Conservation (phyloP, 30 jellyfish, hydroid and myxozoan genomes). For the Nemopilema nomurai region DNA sequence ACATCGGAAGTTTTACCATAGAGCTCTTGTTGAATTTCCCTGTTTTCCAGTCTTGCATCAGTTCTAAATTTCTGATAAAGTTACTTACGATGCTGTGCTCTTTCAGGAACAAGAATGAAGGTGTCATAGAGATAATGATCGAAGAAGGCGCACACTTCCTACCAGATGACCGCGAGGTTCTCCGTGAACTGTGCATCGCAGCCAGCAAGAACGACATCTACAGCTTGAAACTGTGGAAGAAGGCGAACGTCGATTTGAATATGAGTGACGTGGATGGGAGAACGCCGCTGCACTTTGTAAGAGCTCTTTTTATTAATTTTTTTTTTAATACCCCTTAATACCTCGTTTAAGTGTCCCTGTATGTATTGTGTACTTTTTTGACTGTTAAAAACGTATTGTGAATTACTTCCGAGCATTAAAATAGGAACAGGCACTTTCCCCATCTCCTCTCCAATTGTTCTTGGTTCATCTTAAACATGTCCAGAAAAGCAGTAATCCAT, state of each 20-base stretch:
- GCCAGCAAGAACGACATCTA: conserved; percentile 83
- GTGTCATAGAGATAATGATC: conserved; percentile 67
- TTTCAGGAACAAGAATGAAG: conserved; percentile 70
- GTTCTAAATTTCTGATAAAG: too few relatives aligned
- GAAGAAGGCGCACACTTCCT: conserved; percentile 85
- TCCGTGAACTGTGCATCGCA: conserved; percentile 91
- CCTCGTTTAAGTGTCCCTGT: too few relatives aligned
- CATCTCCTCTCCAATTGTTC: too few relatives aligned
- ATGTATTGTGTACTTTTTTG: too few relatives aligned
- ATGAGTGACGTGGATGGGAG: conserved; percentile 90
- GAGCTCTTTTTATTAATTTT: conserved; percentile 8
- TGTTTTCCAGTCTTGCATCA: too few relatives aligned
- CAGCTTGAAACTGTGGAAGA: conserved; percentile 71
- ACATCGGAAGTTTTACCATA: too few relatives aligned
- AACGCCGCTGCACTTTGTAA: conserved; percentile 93
- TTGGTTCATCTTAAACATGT: too few relatives aligned
- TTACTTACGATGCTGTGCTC: background rate
- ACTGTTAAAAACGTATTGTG: too few relatives aligned
- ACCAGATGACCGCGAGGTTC: conserved; percentile 86
- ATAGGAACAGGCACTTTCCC: too few relatives aligned
- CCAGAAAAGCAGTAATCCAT: too few relatives aligned
- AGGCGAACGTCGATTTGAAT: conserved; percentile 75
- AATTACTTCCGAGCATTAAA: too few relatives aligned
- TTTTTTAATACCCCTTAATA: background rate
- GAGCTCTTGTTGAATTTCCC: too few relatives aligned